Evolutionary conservation across 2,888 invertebrate genomes (phyloP), one percentile per base, ranked within the genome.

Genomic region (Cataglyphis rosenhaueri): DNA sequence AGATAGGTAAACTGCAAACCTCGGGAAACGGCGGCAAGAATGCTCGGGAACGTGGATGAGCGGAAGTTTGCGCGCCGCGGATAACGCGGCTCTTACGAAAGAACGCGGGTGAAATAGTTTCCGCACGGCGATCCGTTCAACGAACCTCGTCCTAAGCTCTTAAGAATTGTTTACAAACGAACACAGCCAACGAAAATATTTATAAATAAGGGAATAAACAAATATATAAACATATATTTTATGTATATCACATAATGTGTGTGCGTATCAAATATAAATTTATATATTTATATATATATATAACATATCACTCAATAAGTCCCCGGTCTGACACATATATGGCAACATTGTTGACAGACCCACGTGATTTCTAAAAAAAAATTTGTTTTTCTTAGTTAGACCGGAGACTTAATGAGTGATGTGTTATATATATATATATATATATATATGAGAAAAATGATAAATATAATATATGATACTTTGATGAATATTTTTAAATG

Each of bases 1-100:
- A 81, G 70, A 52, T n/a, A 76, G 79, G 71, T 78, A 84, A 52
- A 87, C 84, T 85, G 82, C 85, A 64, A 62, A 66, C 82, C 83
- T 52, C 48, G 74, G 44, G 78, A 25, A 25, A 82, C 86, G 81
- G 75, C 84, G 74, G 81, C 85, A 87, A 79, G 70, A 82, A 48
- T 64, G 68, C 59, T 66, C 66, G 29, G 62, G 29, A 68, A 9
- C 29, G 68, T 68, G 44, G 78, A 71, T 79, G 61, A 79, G 48
- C 44, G 70, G 41, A 70, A 48, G 78, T 35, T 79, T 35, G 71
- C 59, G 21, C 52, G 15, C 29, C 21, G 32, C 8, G n/a, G 65
- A 61, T 73, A 32, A 41, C 41, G 29, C 25, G 38, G 52, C 29
- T 18, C 21, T 3, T 3, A 25, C 25, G 29, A 29, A 41, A 32